phyloP scores from a whole-genome alignment of 1,140 invertebrate genomes.

The Sitobion miscanthi region DNA sequence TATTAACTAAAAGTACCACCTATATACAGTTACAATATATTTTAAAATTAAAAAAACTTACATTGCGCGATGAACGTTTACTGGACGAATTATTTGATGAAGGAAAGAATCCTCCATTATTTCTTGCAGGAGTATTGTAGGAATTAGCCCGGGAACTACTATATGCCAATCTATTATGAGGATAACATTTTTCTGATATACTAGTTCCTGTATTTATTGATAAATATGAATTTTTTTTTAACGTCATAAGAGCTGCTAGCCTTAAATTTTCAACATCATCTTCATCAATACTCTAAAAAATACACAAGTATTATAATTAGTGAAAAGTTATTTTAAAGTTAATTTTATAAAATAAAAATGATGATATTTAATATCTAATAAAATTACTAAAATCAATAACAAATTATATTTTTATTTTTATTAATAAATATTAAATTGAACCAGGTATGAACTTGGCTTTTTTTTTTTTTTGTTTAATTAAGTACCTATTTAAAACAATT shows the following conservation, averaged over 20 bases:
- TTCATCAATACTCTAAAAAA: constrained; percentile 47
- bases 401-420: neutral
- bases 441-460: neutral
- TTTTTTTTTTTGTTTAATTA: neutral
- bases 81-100: neutral
- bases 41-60: constrained; percentile 14
- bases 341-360: neutral
- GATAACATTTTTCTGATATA: neutral
- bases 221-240: constrained; percentile 36
- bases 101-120: constrained; percentile 7
- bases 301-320: neutral
- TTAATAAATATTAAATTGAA: too few relatives aligned
- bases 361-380: neutral
- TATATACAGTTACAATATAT: neutral
- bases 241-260: constrained; percentile 48
- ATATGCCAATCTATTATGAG: neutral
- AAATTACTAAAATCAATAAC: neutral
- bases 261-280: constrained; percentile 51
- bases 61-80: constrained; percentile 16
- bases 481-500: neutral
- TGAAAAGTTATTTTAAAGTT: neutral
- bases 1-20: neutral
- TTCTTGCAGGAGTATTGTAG: neutral
- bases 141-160: neutral
- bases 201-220: constrained; percentile 11